Base-by-base conservation (phyloP, 2,888 invertebrate species). In the Dolomedes plantarius region DNA sequence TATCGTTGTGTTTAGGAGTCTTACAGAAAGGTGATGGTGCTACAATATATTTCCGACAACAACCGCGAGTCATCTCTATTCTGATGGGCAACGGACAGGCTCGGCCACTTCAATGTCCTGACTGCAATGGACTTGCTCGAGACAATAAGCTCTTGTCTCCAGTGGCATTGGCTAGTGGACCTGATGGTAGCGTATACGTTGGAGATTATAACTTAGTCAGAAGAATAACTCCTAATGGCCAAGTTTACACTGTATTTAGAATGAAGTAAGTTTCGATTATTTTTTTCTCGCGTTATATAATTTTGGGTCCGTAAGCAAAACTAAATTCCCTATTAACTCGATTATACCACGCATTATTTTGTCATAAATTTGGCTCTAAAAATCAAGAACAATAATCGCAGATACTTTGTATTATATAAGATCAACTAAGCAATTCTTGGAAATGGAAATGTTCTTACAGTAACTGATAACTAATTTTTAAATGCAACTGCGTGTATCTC, bases 11-110 rank as follows among this genome's bases (percentile, higher is more conserved):
- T 87, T 91, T 91, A 95, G 95, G 98, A 36, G 98, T 99, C 87
- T 93, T 99, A 0, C 98, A 99, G 92, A 98, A 98, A 91, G 99
- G 99, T 32, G 98, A 99, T 90, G 99, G 99, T 13, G 96, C 97
- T 0, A 98, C 97, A 90, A 96, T 98, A 86, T 98, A 98, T 91
- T 92, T 99, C 90, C 97, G 96, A 90, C 96, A 98, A 91, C 96
- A 97, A 90, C 98, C 98, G 0, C 93, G 97, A 64, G 95, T 98
- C 16, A 96, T 98, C 88, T 93, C 96, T 68, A 97, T 97, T 1
- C 94, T 96, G 0, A 95, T 98, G 95, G 98, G 97, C 11, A 97
- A 96, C 90, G 97, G 97, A 0, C 95, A 96, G 89, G 97, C 97
- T 90, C 93, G 98, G 41, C 95, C 96, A 0, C 92, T 97, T 41